Conservation (phyloP, 64 coral and sea anemone genomes). For the Platygyra sinensis region DNA sequence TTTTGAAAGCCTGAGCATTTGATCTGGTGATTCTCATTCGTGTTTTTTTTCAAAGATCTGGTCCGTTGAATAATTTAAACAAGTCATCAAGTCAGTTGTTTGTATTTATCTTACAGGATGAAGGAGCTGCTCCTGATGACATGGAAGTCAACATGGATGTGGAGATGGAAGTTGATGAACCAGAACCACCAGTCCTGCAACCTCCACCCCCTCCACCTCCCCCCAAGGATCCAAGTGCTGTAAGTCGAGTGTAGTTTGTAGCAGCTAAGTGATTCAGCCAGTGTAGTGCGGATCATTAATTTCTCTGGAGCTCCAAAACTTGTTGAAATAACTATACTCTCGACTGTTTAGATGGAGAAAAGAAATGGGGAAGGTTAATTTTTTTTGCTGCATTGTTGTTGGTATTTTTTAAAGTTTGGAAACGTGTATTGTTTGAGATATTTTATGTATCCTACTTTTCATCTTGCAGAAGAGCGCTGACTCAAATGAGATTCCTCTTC, state of each 20-base stretch:
- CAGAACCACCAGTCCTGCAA: constrained; percentile 59
- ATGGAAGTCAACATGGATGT: constrained; percentile 99
- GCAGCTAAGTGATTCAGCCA: no score
- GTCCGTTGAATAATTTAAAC: not conserved
- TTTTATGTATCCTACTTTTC: not conserved
- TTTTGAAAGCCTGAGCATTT: no score
- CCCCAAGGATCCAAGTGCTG: constrained; percentile 1
- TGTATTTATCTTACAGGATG: constrained; percentile 24
- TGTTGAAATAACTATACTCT: no score
- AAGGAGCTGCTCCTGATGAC: constrained; percentile 69
- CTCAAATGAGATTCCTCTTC: constrained; percentile 35
- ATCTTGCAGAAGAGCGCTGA: constrained; percentile 3
- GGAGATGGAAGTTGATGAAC: constrained; percentile 97
- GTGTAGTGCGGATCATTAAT: no score
- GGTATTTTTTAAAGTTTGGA: not conserved
- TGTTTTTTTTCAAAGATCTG: not conserved
- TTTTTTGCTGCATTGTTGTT: not conserved
- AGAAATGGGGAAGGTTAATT: no score
- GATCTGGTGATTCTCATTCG: no score
- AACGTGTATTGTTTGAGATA: not conserved
- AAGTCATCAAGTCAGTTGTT: not conserved
- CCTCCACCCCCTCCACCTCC: constrained; percentile 31
- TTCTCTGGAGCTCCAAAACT: no score
- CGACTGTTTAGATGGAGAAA: no score
- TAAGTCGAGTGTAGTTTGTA: constrained; percentile 4